Conservation (phyloP, 2,113 vertebrate genomes). For the Syngnathus floridae region DNA sequence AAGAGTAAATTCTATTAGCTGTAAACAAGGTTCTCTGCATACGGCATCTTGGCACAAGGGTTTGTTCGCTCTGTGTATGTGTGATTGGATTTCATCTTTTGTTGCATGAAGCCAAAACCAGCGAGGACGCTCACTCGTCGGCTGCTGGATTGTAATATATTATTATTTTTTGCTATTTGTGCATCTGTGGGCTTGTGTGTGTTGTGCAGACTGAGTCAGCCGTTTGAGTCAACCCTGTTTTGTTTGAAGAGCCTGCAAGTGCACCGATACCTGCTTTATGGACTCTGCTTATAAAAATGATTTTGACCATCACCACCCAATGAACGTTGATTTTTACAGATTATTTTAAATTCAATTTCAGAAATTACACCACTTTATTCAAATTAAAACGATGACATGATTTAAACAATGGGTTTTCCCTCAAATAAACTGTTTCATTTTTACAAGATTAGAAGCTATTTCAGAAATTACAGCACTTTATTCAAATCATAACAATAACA, state of each 20-base stretch:
- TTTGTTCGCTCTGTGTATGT: background rate
- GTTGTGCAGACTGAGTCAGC: background rate
- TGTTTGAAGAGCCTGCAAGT: background rate
- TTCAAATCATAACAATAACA: too few species aligned
- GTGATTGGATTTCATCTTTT: background rate
- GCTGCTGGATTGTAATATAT: background rate
- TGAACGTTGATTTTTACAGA: too few species aligned
- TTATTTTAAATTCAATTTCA: too few species aligned
- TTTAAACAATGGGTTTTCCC: too few species aligned
- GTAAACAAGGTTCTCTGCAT: background rate
- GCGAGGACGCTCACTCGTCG: background rate
- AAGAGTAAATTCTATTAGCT: background rate
- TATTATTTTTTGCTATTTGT: background rate
- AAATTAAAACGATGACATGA: too few species aligned
- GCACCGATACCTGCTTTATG: background rate
- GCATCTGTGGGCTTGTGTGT: background rate
- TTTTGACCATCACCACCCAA: too few species aligned
- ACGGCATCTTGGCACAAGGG: background rate
- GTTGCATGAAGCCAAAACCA: background rate
- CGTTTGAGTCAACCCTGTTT: background rate
- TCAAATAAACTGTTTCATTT: too few species aligned
- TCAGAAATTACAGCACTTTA: too few species aligned
- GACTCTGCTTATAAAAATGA: background rate
- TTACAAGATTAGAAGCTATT: too few species aligned
- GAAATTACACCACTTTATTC: too few species aligned